Conservation (phyloP, 2,797 vertebrate species). For the Cynodonichthys magdalenae region DNA sequence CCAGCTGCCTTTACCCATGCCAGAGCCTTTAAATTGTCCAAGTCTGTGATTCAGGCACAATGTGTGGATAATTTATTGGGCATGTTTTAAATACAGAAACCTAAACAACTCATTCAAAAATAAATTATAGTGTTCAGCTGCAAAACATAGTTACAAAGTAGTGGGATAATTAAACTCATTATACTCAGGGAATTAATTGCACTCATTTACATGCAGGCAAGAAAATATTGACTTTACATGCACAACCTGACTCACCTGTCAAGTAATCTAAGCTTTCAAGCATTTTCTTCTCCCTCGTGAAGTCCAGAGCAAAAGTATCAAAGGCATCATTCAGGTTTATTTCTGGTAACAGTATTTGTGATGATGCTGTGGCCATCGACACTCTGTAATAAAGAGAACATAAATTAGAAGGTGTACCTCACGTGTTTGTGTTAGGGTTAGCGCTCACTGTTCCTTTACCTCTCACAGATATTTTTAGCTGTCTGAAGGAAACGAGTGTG, state of each 20-base stretch:
- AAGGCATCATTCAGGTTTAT: slow-evolving; percentile 98
- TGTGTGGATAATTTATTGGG: slow-evolving; percentile 12
- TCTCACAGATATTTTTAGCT: slow-evolving; percentile 96
- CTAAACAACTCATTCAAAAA: not conserved
- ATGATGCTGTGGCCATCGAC: slow-evolving; percentile 98
- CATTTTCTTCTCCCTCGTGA: slow-evolving; percentile 96
- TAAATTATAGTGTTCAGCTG: not conserved
- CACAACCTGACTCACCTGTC: slow-evolving; percentile 84
- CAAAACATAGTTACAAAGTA: not conserved
- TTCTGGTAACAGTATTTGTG: slow-evolving; percentile 97
- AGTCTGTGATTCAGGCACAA: slow-evolving; percentile 16
- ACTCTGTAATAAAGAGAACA: slow-evolving; percentile 81
- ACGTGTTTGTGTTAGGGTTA: not conserved
- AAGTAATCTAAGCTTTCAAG: slow-evolving; percentile 98
- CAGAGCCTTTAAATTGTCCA: slow-evolving; percentile 9
- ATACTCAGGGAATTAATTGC: not conserved
- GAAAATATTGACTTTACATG: not conserved
- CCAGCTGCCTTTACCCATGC: not conserved
- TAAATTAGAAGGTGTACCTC: not conserved
- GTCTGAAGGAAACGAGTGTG: slow-evolving; percentile 95
- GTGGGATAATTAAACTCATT: slow-evolving; percentile 6
- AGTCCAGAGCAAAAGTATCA: slow-evolving; percentile 96
- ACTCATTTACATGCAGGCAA: not conserved
- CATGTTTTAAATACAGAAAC: slow-evolving; percentile 9
- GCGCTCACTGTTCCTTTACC: slow-evolving; percentile 73